These are phyloP conservation scores for Piaya cayana DNA, from an alignment of 2,113 vertebrate species.

Conservation along the genomic window DNA sequence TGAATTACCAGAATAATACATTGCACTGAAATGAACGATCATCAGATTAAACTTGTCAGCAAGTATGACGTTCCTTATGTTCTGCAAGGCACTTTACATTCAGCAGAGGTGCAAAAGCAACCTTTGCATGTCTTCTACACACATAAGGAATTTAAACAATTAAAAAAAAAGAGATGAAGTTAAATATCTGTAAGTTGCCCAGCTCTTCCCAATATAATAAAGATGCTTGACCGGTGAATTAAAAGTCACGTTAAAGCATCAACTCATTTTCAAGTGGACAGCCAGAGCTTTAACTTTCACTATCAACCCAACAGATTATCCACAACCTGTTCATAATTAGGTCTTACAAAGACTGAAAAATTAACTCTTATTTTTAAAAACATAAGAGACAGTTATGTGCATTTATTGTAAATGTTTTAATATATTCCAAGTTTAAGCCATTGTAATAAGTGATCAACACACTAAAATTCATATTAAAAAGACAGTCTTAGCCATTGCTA, in stretches of 20 bases:
- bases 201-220: neutral
- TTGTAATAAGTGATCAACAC: neutral
- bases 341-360: neutral
- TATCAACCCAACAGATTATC: neutral
- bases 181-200: neutral
- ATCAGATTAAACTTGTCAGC: neutral
- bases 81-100: neutral
- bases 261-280: neutral
- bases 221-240: neutral
- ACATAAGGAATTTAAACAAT: neutral
- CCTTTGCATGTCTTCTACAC: neutral
- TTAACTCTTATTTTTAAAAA: neutral
- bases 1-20: neutral
- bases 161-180: neutral
- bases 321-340: neutral
- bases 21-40: neutral
- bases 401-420: slow-evolving; percentile 43
- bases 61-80: neutral
- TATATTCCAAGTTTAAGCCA: slow-evolving; percentile 13
- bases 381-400: neutral
- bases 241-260: neutral
- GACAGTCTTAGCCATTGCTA: neutral
- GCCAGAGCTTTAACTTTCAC: neutral
- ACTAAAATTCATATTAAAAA: neutral
- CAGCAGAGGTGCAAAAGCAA: neutral